Base-by-base conservation (phyloP, 2,888 invertebrate genomes). In the Limnephilus rhombicus region DNA sequence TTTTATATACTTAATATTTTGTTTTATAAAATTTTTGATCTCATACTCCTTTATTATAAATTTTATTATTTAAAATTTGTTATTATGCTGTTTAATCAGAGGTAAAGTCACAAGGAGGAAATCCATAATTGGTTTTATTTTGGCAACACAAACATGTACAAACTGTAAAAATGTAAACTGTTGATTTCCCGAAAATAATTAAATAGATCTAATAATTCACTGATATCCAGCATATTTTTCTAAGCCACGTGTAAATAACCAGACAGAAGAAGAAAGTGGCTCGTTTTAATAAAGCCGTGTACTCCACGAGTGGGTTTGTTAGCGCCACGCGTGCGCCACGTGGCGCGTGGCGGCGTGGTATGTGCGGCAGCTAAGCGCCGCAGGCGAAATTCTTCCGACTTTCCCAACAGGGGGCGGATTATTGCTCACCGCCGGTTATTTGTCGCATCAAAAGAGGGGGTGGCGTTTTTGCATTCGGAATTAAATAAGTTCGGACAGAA, bases 251-350 rank as follows among this genome's bases (percentile, higher is more conserved):
- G 53, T 68, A 68, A 68, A 68, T 68, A 68, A 68, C 24, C 7
- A 68, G 53, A 68, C 53, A 68, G 53, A 68, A 15, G 18, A 68
- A 68, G 53, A 89, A 89, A 31, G 31, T 31, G 80, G 89, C 24
- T 31, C 80, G 80, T 34, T 80, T 89, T 89, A 89, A 89, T 89
- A 89, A 80, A 89, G 80, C 68, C 45, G 31, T 45, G 86, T 45
- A 37, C 5, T 37, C 53, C 53, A 9, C 13, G 80, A 89, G 89
- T 89, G 89, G 89, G 89, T 89, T 89, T 89, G 89, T 89, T 89
- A 89, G 34, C 34, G 68, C 29, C 89, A 89, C 89, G 89, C 41
- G 68, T 24, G 29, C 31, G 89, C 29, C 89, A 34, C 89, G 89
- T 89, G 89, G 89, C 89, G 31, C 80, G 80, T 53, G n/a, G 89